Evolutionary conservation across 2,113 vertebrate species (phyloP).

Genomic region (Notarius lentiginosus): DNA sequence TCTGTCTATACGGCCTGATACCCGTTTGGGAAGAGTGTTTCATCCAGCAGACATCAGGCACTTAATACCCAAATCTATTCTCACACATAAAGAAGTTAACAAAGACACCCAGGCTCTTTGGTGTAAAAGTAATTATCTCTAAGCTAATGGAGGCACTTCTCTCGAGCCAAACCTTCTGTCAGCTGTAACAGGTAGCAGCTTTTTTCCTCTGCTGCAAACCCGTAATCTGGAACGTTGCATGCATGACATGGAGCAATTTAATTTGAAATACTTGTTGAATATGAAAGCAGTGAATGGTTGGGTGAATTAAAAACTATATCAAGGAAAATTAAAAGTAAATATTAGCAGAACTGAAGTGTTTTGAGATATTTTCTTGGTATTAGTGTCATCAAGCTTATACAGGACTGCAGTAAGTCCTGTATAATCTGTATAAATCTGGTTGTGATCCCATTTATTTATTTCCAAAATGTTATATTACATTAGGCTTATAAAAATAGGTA

Average conservation of each 20-base stretch:
- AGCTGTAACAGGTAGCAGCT: constrained; percentile 52
- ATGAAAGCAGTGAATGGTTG: background rate
- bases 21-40: constrained; percentile 83
- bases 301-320: background rate
- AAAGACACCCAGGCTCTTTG: constrained; percentile 78
- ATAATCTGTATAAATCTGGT: too few species aligned
- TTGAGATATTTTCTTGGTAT: background rate
- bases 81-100: constrained; percentile 81
- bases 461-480: background rate
- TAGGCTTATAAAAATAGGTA: background rate
- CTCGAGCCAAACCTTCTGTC: constrained; percentile 50
- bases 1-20: constrained; percentile 83
- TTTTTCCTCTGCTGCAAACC: background rate
- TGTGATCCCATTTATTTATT: background rate
- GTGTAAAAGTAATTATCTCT: constrained; percentile 75
- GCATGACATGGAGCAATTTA: constrained; percentile 50
- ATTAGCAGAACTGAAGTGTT: background rate
- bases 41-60: constrained; percentile 79
- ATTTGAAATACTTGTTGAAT: constrained; percentile 22
- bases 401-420: background rate
- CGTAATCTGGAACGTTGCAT: constrained; percentile 45
- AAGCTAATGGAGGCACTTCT: constrained; percentile 51
- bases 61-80: constrained; percentile 90
- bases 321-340: background rate
- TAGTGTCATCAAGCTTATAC: background rate